Base-by-base conservation (phyloP, 2,113 vertebrate genomes). In the Ifrita kowaldi region DNA sequence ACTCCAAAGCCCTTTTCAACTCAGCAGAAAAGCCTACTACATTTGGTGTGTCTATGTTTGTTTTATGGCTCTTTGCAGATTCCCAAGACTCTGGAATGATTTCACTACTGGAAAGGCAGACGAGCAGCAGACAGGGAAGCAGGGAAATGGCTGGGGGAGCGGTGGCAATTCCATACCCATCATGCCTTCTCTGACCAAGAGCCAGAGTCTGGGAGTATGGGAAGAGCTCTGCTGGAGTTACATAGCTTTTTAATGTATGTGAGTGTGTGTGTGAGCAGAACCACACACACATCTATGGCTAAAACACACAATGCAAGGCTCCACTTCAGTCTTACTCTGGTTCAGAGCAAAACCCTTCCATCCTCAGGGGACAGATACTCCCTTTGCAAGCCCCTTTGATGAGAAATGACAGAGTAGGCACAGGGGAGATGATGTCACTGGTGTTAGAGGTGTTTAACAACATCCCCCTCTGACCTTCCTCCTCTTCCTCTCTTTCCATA, bases 41-140 rank as follows among this genome's bases (percentile, higher is more conserved):
- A 1, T 87, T 63, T 79, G 33, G 35, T 67, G 44, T 24, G 33
- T 19, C 59, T 68, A 1, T 2, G 7, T 87, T 85, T 95, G 91
- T 97, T 98, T 98, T 96, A 97, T 83, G 95, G 96, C 96, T 97
- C 93, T 98, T 97, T 94, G 80, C 94, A 28, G 59, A 82, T 96
- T 95, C 94, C 95, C 92, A 81, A 96, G 94, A 95, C 94, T 96
- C 42, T 1, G 94, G 95, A 87, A 78, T 79, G 97, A 50, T 96
- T 97, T 95, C 55, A 11, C 24, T 79, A 16, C 84, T 84, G 95
- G 89, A 75, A 88, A 94, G 75, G 69, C 76, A n/a, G n/a, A n/a
- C n/a, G n/a, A n/a, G n/a, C n/a, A 49, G 77, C 93, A 86, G 50
- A 2, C 28, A 50, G 44, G 77, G 63, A 63, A 56, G 2, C 16